Base-by-base conservation (phyloP, 2,888 invertebrate species). In the Uloborus plumipes region DNA sequence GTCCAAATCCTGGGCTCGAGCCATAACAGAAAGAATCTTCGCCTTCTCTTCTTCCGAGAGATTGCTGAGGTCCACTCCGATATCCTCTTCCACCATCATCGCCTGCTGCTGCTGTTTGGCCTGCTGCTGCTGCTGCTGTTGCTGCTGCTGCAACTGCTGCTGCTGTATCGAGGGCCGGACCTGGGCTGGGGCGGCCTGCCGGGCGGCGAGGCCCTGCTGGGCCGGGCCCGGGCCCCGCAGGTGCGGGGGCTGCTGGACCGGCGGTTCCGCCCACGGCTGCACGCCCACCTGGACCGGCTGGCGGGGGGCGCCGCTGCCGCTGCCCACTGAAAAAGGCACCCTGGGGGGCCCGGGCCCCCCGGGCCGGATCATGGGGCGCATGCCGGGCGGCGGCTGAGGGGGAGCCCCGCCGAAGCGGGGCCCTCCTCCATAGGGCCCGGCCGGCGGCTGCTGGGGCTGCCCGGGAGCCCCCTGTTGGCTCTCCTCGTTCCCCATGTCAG, bases 1-100 rank as follows among this genome's bases (percentile, higher is more conserved):
- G 76, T 90, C 90, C 85, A 90, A 87, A 85, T 90, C 90, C 86
- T 91, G 91, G 59, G 92, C 92, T 86, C 92, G 90, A 70, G 91
- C 91, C 90, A 93, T 92, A 18, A 93, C 92, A 80, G 91, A 90
- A 86, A 91, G 90, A 67, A 92, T 93, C 88, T 92, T 90, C 77
- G 91, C 90, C 69, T 91, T 89, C 87, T 92, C 92, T 86, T 92
- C 92, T 73, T 91, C 91, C 75, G 91, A 91, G 85, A 92, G 88
- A 87, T 91, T 91, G 85, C 91, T 91, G 82, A 92, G 88, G 86
- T 92, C 92, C 69, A 91, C 90, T 77, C 91, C 91, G 15, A 71
- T 26, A 39, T 80, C 76, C 49, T 71, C 75, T n/a, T 66, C 72
- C 22, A 67, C 58, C 26, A 51, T 39, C 14, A 16, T 20, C 13